These are phyloP conservation scores for Carposina sasakii DNA, from an alignment of 1,140 invertebrate genomes.

Conservation along the genomic window DNA sequence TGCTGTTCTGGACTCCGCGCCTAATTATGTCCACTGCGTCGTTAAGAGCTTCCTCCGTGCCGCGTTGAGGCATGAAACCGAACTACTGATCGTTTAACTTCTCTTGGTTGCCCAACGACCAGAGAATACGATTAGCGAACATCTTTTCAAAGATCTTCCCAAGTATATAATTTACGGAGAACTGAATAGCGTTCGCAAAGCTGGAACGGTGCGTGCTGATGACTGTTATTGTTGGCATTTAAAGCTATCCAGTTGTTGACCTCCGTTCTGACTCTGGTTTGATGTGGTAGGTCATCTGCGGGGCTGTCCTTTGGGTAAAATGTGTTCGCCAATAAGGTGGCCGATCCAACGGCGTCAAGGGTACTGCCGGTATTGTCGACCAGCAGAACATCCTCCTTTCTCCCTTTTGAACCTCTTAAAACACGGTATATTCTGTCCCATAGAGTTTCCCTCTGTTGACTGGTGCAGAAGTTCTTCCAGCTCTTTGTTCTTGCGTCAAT, in stretches of 20 bases:
- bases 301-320: too few species aligned
- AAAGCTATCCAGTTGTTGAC: too few species aligned
- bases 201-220: too few species aligned
- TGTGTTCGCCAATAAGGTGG: background rate
- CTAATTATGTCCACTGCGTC: background rate
- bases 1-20: background rate
- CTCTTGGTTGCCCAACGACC: background rate
- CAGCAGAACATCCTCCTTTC: too few species aligned
- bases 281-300: too few species aligned
- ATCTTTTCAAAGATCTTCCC: conserved; percentile 6
- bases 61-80: conserved; percentile 9
- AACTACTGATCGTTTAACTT: background rate
- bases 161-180: too few species aligned
- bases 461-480: background rate
- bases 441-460: background rate
- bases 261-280: too few species aligned
- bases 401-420: background rate
- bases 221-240: too few species aligned
- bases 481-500: background rate
- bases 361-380: too few species aligned
- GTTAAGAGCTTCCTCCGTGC: conserved; percentile 12
- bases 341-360: background rate
- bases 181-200: too few species aligned
- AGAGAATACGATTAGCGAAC: background rate
- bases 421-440: background rate